Evolutionary conservation across 1,140 invertebrate species (phyloP), one percentile per base, ranked within the genome.

Genomic region (Drosophila sproati): DNA sequence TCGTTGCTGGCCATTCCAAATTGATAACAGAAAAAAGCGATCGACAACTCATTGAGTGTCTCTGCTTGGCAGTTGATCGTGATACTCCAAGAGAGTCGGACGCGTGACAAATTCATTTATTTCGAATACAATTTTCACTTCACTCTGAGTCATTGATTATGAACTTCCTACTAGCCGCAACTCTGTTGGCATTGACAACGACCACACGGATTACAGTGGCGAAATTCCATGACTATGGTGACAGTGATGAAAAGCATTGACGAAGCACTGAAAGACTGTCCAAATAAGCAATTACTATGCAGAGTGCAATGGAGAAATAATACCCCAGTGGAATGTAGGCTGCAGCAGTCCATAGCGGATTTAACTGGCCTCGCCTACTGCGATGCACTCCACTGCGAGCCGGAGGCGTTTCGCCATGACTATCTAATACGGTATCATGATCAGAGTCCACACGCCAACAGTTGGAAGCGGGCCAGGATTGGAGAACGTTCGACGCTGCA

Each of bases 371-470:
- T 74, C n/a, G 51, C 69, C 3, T 83, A 72, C 12, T 88, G 83
- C 54, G 50, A 78, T 12, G 45, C 55, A 1, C 35, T 61, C 50
- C 67, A 70, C 50, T 88, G 83, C 43, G 67, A 80, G 8, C 80
- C 85, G 37, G 83, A 88, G 29, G 35, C 20, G 6, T 88, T 88
- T 12, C 5, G 20, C 5, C 83, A 87, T n/a, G 83, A 87, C 34
- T 87, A 87, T 5, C 69, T 89, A 2, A 56, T 48, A 0, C 41
- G 73, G 0, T 66, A 88, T 51, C 85, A 89, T 28, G 85, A 83
- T 10, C 80, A 89, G 47, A 83, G 77, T 2, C 77, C 83, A 0
- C 80, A 88, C 10, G 12, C 35, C 5, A 92, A 92, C 52, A 62
- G 51, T 3, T 92, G 91, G 91, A 89, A 91, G 12, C 47, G 75